Conservation (phyloP, 2,888 invertebrate species). For the Himalopsyche tibetana region DNA sequence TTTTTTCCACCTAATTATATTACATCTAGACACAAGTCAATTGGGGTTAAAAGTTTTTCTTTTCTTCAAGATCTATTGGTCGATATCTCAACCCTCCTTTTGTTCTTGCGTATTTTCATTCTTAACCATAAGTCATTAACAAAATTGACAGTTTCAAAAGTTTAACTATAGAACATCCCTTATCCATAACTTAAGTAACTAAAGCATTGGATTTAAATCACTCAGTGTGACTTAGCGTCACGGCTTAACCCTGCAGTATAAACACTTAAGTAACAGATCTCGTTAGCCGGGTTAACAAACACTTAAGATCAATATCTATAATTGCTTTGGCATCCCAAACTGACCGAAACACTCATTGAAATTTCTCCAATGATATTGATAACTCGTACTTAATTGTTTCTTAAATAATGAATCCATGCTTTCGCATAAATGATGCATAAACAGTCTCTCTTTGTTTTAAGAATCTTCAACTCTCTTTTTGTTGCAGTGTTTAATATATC, state of each 20-base stretch:
- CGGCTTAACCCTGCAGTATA: not conserved
- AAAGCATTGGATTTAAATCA: slow-evolving; percentile 9
- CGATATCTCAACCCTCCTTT: too few species aligned
- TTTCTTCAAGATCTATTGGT: too few species aligned
- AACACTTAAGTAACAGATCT: slow-evolving; percentile 27
- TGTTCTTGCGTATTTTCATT: too few species aligned
- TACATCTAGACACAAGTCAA: too few species aligned
- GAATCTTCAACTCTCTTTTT: too few species aligned
- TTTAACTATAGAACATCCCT: not conserved
- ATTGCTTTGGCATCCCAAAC: slow-evolving; percentile 17
- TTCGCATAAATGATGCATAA: not conserved
- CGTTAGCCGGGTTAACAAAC: slow-evolving; percentile 26
- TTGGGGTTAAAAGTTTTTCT: too few species aligned
- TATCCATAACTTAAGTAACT: slow-evolving; percentile 4
- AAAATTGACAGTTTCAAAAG: not conserved
- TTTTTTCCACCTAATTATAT: too few species aligned
- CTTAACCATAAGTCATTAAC: not conserved
- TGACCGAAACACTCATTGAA: not conserved
- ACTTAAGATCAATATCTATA: slow-evolving; percentile 34
- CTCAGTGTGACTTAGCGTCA: slow-evolving; percentile 19
- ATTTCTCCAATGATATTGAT: not conserved
- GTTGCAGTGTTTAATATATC: too few species aligned
- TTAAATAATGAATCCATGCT: not conserved
- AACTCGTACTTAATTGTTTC: not conserved
- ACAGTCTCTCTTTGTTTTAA: too few species aligned